Conservation (phyloP, 2,888 invertebrate species). For the Pandemis heparana region DNA sequence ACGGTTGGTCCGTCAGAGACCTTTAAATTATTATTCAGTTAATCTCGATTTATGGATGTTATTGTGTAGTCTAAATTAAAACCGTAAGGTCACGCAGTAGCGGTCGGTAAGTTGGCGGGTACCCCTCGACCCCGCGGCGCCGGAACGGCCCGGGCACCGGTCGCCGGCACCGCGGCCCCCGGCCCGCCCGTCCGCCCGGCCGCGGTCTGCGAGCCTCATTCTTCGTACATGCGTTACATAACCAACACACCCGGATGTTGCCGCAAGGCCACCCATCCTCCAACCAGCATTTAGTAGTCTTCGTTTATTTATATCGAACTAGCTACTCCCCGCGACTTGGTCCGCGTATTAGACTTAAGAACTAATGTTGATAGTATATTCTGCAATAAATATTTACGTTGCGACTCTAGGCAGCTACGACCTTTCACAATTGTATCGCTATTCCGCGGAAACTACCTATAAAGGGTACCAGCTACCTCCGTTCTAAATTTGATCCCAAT, state of each 20-base stretch:
- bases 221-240: constrained; percentile 59
- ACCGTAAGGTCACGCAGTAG: constrained; percentile 10
- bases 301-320: constrained; percentile 29
- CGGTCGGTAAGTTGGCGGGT: constrained; percentile 18
- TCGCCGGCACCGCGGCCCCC: constrained; percentile 36
- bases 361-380: too few relatives aligned
- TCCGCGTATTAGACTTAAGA: too few relatives aligned
- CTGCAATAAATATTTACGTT: too few relatives aligned
- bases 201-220: constrained; percentile 34
- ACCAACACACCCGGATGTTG: constrained; percentile 75
- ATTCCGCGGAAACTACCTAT: too few relatives aligned
- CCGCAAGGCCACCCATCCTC: constrained; percentile 69
- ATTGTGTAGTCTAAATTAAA: constrained; percentile 12
- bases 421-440: too few relatives aligned
- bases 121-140: constrained; percentile 34
- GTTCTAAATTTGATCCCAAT: too few relatives aligned
- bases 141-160: constrained; percentile 33
- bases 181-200: constrained; percentile 7
- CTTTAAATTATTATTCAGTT: constrained; percentile 11
- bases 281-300: constrained; percentile 57
- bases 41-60: constrained; percentile 9
- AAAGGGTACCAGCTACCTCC: too few relatives aligned
- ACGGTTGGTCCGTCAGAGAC: not conserved
- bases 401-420: too few relatives aligned
- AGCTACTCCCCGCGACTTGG: too few relatives aligned